phyloP scores from a whole-genome alignment of 2,888 invertebrate genomes.

The Noctua comes region DNA sequence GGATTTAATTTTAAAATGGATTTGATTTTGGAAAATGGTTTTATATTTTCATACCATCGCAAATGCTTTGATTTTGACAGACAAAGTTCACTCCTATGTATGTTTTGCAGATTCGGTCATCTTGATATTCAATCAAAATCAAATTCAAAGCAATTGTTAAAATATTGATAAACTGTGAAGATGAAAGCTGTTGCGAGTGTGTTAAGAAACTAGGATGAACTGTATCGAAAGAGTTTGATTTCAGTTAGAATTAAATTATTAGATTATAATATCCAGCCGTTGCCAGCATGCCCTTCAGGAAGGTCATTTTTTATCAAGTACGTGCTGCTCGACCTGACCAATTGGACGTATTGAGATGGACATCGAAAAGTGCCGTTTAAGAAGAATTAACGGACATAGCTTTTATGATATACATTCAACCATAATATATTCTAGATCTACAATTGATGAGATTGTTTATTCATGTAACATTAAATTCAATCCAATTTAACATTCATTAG shows the following conservation, averaged over 20 bases:
- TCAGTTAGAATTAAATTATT: slow-evolving; percentile 6
- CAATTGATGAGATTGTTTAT: background rate
- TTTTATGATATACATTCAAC: background rate
- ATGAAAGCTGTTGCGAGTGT: slow-evolving; percentile 26
- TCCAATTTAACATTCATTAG: background rate
- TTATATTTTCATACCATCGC: slow-evolving; percentile 3
- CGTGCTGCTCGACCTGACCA: background rate
- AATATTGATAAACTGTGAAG: slow-evolving; percentile 2
- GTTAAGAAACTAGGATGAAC: background rate
- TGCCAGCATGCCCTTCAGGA: slow-evolving; percentile 2
- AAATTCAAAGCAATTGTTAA: background rate
- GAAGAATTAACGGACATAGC: background rate
- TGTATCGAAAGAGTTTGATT: slow-evolving; percentile 9
- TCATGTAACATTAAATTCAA: background rate
- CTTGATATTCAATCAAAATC: background rate
- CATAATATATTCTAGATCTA: background rate
- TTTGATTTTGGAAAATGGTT: background rate
- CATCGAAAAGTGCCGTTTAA: slow-evolving; percentile 22
- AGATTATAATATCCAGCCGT: slow-evolving; percentile 15
- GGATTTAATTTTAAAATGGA: background rate
- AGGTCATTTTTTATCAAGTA: background rate
- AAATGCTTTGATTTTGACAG: slow-evolving; percentile 18
- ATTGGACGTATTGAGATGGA: slow-evolving; percentile 13
- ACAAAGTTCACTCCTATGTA: background rate
- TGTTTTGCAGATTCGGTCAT: background rate